Evolutionary conservation across 2,888 invertebrate species (phyloP), one percentile per base, ranked within the genome.

Genomic region (Lasioglossum leucozonium): DNA sequence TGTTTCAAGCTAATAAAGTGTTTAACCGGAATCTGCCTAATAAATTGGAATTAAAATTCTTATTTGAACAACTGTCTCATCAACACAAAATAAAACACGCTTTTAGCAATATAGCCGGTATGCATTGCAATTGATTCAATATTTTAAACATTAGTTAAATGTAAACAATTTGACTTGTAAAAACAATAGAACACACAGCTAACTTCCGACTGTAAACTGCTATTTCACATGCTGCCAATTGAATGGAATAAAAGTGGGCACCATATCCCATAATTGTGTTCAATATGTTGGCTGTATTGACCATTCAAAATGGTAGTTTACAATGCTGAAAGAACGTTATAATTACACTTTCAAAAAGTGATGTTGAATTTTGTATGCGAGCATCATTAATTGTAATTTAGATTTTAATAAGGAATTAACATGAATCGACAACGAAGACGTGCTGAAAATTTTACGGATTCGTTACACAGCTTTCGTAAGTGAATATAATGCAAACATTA

Each of bases 391-490:
- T 18, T 55, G 11, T 44, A 40, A n/a, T 47, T 40, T 44, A 79
- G 0, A 73, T 42, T 44, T 18, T 74, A 34, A 44, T 47, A 73
- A 62, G 42, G 47, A 40, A n/a, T 73, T 58, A 79, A 81, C 71
- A 90, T 90, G 90, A 87, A 10, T 26, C 44, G 5, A 37, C 81
- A 22, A 58, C 80, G 87, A 42, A 82, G 90, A 11, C 87, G 47
- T 26, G 90, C 88, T 5, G 22, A 67, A 2, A 40, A 90, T 82
- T 90, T 90, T n/a, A 82, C 84, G 26, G 81, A 89, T 73, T 85
- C 90, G 1, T 26, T 89, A 26, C 65, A 22, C 8, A 88, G 80
- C 73, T 88, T 81, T 22, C 84, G 90, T 90, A 88, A 89, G 90
- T 90, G 69, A 0, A 77, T 0, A 37, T 40, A 8, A 65, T 55